Percentiles rank a stretch among this genome's conserved stretches.
phyloP scores from a whole-genome alignment of 2,113 vertebrate species.

The Hucho hucho region DNA sequence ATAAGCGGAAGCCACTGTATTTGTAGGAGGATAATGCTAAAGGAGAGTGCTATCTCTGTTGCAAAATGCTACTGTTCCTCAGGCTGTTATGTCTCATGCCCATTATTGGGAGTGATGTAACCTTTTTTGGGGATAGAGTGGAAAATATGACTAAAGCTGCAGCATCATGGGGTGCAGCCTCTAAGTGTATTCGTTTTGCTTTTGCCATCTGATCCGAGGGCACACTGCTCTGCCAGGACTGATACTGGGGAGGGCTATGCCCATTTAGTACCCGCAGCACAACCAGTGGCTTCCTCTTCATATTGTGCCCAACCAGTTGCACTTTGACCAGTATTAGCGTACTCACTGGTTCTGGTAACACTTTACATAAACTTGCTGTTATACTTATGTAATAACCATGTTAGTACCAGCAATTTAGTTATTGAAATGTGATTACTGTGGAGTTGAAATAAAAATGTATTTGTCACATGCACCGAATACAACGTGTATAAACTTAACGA shows the following conservation, averaged over 20 bases:
- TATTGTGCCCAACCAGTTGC: not conserved
- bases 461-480: no score
- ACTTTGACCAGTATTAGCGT: not conserved
- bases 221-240: constrained; percentile 2
- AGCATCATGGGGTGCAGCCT: constrained; percentile 4
- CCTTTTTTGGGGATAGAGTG: constrained; percentile 5
- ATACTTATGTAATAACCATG: no score
- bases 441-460: no score
- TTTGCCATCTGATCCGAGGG: constrained; percentile 6
- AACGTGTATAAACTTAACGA: no score
- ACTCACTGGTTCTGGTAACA: no score
- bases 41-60: not conserved
- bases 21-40: not conserved
- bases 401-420: no score
- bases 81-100: not conserved
- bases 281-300: not conserved
- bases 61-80: not conserved
- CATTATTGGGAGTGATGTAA: not conserved
- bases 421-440: no score
- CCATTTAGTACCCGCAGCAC: not conserved
- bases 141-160: not conserved
- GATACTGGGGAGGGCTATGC: not conserved
- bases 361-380: no score
- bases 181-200: not conserved
- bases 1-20: not conserved